A percentile compares a stretch with the other conserved stretches of the same genome.
These are phyloP conservation scores for Sclerodermus sp. DNA, from an alignment of 2,888 invertebrate genomes.

Conservation along the genomic window DNA sequence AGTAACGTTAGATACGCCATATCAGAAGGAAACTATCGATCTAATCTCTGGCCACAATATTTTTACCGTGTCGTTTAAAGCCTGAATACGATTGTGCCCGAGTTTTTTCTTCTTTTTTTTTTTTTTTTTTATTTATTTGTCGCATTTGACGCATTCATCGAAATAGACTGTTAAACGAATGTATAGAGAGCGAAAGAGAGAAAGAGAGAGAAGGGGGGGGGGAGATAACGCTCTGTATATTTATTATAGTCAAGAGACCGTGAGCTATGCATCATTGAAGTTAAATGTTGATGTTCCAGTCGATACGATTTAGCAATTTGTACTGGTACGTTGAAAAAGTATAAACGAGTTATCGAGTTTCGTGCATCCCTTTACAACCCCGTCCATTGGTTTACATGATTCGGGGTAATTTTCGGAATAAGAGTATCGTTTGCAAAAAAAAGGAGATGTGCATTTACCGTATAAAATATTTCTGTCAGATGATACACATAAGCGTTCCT, in stretches of 20 bases:
- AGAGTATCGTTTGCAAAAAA: too few species aligned
- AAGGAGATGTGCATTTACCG: too few species aligned
- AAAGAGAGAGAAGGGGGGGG: too few species aligned
- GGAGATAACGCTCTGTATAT: constrained; percentile 32
- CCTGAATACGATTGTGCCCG: too few species aligned
- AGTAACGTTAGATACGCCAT: background rate
- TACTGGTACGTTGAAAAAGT: background rate
- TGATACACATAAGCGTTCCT: constrained; percentile 94
- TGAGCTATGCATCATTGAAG: constrained; percentile 12
- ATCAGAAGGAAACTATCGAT: background rate
- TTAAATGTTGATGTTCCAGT: constrained; percentile 2
- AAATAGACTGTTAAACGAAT: constrained; percentile 32
- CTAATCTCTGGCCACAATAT: background rate
- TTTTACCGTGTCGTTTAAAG: too few species aligned
- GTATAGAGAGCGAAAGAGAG: too few species aligned
- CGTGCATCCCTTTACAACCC: background rate
- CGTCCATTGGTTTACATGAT: background rate
- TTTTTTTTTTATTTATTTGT: constrained; percentile 2
- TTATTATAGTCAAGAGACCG: constrained; percentile 30
- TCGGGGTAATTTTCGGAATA: too few species aligned
- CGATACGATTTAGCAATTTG: background rate
- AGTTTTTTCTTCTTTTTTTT: too few species aligned
- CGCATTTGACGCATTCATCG: constrained; percentile 5
- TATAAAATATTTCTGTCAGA: constrained; percentile 93
- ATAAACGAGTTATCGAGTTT: background rate